A percentile compares a stretch with the other conserved stretches of the same genome.
Conservation (phyloP, 2,888 invertebrate genomes). For the Stenichneumon culpator region DNA sequence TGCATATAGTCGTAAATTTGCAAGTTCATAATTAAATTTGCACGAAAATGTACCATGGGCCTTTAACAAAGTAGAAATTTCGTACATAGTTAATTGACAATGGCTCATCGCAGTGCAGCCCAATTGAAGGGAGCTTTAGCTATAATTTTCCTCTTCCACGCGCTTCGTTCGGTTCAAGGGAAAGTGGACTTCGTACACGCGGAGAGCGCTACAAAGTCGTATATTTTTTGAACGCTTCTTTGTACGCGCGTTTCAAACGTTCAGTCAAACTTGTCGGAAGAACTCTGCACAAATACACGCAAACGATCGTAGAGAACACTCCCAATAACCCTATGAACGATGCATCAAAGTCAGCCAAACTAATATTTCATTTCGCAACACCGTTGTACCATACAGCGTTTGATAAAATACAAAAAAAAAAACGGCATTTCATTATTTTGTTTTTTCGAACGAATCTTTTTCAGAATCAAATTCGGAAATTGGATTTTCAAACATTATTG, state of each 20-base stretch:
- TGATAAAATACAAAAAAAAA: not conserved
- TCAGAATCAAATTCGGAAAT: too few species aligned
- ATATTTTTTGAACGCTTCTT: not conserved
- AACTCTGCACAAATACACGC: constrained; percentile 4
- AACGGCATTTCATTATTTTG: not conserved
- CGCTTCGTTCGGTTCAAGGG: not conserved
- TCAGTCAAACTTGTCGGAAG: constrained; percentile 30
- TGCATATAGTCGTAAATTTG: not conserved
- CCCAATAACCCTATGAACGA: constrained; percentile 3
- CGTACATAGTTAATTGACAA: not conserved
- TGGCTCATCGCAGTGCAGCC: not conserved
- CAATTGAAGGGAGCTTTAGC: not conserved
- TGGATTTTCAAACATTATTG: too few species aligned
- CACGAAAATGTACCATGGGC: not conserved
- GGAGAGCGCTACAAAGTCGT: not conserved
- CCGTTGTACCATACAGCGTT: not conserved
- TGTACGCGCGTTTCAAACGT: not conserved
- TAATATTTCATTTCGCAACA: constrained; percentile 36
- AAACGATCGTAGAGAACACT: not conserved
- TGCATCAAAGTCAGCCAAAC: constrained; percentile 18
- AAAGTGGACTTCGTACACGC: not conserved
- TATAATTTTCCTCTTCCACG: not conserved
- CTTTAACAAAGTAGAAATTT: not conserved
- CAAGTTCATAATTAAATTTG: not conserved
- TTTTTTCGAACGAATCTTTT: not conserved